Evolutionary conservation across 2,888 invertebrate species (phyloP), one percentile per base, ranked within the genome.

Genomic region (Conchocele bisecta): DNA sequence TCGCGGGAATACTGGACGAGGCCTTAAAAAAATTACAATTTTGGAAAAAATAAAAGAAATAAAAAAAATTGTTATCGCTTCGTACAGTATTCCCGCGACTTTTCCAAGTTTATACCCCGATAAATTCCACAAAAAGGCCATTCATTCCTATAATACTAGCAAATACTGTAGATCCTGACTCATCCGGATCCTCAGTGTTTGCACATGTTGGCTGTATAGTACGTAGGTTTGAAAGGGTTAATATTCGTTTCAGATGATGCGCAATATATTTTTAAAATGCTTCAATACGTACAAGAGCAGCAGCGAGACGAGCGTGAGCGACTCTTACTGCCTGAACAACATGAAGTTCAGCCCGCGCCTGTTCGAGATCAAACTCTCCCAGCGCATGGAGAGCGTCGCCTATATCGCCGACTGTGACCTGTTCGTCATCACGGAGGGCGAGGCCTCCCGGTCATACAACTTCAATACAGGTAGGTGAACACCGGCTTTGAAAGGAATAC

Each of bases 261-360:
- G 89, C 17, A 89, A 88, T 72, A 87, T 89, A 64, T 89, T 90
- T 74, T 74, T 86, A 33, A 87, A 86, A 65, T 90, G 90, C 69
- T 89, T 86, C 81, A 90, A 90, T 75, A 83, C 84, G 5, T 90
- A 88, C 79, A 88, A 87, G 59, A 54, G 75, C 3, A 75, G 83
- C 0, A 61, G 72, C 0, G 90, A 90, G 67, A 56, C 82, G 5
- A 67, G 78, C 11, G 65, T 90, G 2, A 83, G 85, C 26, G 90
- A 89, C 58, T 77, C 83, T 1, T 79, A 81, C 46, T 86, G 88
- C 26, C 68, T 89, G 15, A 86, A 85, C 61, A 81, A 83, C 63
- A 84, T 90, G 84, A 87, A 86, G 67, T 89, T 89, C 75, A 89
- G 87, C 70, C 89, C 89, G 0, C 59, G 89, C 13, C 82, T 89